Evolutionary conservation across 2,113 vertebrate species (phyloP).

Genomic region (Mandrillus leucophaeus): DNA sequence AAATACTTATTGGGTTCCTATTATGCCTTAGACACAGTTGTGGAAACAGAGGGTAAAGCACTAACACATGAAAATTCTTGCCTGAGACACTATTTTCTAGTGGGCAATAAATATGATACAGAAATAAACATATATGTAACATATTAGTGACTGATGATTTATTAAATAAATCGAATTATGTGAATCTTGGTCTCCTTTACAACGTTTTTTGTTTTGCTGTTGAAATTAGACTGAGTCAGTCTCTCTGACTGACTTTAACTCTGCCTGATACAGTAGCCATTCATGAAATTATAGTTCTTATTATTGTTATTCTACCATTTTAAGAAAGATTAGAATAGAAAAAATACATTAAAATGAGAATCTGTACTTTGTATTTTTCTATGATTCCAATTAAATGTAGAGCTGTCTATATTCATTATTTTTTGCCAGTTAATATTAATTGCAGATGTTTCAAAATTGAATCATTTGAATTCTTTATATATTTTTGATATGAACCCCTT

Average conservation of each 20-base stretch:
- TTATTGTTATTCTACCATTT: not conserved
- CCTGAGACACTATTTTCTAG: not conserved
- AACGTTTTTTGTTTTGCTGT: not conserved
- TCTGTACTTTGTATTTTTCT: not conserved
- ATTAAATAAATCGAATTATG: not conserved
- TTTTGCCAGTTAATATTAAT: not conserved
- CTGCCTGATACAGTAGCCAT: not conserved
- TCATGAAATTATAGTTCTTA: not conserved
- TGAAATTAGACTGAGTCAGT: not conserved
- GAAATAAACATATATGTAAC: not conserved
- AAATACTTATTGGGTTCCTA: not conserved
- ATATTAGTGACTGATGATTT: no score
- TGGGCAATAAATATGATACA: not conserved
- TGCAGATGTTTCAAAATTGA: not conserved
- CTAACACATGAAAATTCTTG: not conserved
- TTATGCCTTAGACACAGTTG: not conserved
- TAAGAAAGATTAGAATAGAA: not conserved
- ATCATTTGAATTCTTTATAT: not conserved
- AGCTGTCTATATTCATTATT: not conserved
- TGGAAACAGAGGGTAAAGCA: not conserved
- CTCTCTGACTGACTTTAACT: not conserved
- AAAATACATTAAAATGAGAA: not conserved
- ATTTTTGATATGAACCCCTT: not conserved
- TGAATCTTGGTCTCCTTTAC: not conserved
- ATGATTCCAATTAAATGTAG: not conserved